Evolutionary conservation across 1,140 invertebrate species (phyloP).

Genomic region (Euura lappo): DNA sequence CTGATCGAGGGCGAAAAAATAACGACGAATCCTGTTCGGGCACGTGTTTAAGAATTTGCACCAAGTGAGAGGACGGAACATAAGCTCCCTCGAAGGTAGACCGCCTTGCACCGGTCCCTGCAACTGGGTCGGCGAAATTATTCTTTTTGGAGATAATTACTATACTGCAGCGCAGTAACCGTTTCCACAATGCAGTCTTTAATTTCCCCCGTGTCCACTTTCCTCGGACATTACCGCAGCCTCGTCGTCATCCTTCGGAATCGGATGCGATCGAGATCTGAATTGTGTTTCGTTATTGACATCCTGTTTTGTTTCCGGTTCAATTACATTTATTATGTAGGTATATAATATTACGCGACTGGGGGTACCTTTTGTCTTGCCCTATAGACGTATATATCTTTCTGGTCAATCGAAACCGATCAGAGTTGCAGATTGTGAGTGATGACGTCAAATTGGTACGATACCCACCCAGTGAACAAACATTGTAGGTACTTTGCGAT

Average conservation of each 20-base stretch:
- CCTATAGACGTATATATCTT: too few relatives aligned
- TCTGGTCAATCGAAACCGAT: too few relatives aligned
- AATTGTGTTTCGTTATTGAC: slow-evolving; percentile 18
- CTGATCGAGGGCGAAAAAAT: too few relatives aligned
- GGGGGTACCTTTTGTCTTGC: too few relatives aligned
- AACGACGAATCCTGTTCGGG: too few relatives aligned
- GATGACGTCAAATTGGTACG: too few relatives aligned
- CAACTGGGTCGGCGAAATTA: slow-evolving; percentile 26
- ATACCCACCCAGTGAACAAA: neutral
- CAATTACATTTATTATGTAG: slow-evolving; percentile 7
- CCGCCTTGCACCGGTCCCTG: slow-evolving; percentile 25
- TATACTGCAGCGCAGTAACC: slow-evolving; percentile 6
- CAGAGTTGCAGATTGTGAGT: too few relatives aligned
- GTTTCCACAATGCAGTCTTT: neutral
- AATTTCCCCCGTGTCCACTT: neutral
- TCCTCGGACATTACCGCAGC: neutral
- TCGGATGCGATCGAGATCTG: neutral
- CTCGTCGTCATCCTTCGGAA: neutral
- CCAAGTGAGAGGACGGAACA: slow-evolving; percentile 30
- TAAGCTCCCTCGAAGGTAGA: slow-evolving; percentile 33
- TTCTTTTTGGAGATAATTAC: slow-evolving; percentile 13
- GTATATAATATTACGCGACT: too few relatives aligned
- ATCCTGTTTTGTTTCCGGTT: slow-evolving; percentile 7
- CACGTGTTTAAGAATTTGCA: too few relatives aligned
- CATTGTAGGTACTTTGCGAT: neutral